These are phyloP conservation scores for Telmatherina bonti DNA, from an alignment of 2,797 vertebrate genomes.

Conservation along the genomic window DNA sequence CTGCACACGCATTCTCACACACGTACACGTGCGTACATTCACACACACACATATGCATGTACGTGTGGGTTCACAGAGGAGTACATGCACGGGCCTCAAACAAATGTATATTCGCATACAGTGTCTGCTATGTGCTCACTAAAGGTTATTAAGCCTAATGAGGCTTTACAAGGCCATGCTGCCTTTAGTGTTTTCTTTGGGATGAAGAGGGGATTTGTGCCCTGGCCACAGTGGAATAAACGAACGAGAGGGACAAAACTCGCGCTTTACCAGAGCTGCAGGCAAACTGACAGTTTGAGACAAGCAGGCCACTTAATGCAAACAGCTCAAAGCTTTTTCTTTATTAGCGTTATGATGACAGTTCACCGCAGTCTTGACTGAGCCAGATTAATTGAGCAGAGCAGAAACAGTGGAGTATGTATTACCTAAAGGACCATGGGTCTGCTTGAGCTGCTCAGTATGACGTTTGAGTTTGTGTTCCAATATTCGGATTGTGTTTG, in stretches of 20 bases:
- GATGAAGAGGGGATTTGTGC: conserved; percentile 75
- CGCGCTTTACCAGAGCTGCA: conserved; percentile 45
- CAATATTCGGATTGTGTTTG: conserved; percentile 54
- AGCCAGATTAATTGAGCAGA: conserved; percentile 75
- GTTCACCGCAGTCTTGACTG: conserved; percentile 66
- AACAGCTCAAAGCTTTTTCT: conserved; percentile 76
- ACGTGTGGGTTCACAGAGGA: background rate
- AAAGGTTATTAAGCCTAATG: conserved; percentile 83
- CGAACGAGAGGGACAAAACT: conserved; percentile 58
- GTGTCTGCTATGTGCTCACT: conserved; percentile 54
- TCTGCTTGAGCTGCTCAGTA: conserved; percentile 44
- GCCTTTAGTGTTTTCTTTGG: conserved; percentile 73
- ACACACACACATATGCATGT: background rate
- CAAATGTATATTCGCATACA: conserved; percentile 36
- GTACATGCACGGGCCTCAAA: conserved; percentile 19
- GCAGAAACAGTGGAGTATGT: conserved; percentile 46
- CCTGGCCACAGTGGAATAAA: conserved; percentile 66
- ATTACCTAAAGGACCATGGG: conserved; percentile 55
- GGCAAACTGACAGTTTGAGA: conserved; percentile 70
- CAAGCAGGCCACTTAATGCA: conserved; percentile 72
- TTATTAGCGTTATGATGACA: conserved; percentile 78
- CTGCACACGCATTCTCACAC: background rate
- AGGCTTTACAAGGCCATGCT: conserved; percentile 67
- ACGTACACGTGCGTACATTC: background rate
- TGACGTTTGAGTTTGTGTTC: conserved; percentile 46